A percentile compares a stretch with the other conserved stretches of the same genome.
Conservation (phyloP, 2,797 vertebrate genomes). For the Cossypha niveicapilla region DNA sequence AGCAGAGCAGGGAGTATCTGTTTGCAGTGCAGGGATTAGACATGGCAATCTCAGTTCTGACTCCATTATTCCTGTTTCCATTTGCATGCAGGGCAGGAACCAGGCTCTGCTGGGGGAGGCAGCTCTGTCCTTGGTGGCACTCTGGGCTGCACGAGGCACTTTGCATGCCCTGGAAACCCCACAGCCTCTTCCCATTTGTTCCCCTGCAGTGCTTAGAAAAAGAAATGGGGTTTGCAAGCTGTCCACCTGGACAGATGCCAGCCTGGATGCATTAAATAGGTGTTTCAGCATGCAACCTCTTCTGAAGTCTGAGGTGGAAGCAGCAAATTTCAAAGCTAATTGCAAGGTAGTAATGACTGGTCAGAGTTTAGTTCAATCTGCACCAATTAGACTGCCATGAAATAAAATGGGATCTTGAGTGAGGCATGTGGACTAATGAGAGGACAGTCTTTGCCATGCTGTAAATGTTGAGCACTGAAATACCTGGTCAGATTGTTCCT, state of each 20-base stretch:
- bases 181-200: not conserved
- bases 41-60: not conserved
- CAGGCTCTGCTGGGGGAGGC: not conserved
- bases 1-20: not conserved
- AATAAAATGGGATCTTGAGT: not conserved
- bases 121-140: not conserved
- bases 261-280: not conserved
- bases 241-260: not conserved
- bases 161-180: not conserved
- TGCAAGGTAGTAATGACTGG: not conserved
- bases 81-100: constrained; percentile 24
- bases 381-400: not conserved
- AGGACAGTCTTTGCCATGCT: not conserved
- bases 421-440: not conserved
- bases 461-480: not conserved
- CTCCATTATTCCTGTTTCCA: not conserved
- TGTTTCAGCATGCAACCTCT: not conserved
- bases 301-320: not conserved
- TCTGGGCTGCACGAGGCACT: not conserved
- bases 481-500: not conserved
- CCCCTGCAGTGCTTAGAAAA: not conserved
- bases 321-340: not conserved
- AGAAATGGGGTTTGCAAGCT: not conserved
- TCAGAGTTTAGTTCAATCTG: not conserved
- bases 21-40: constrained; percentile 1